Evolutionary conservation across 2,888 invertebrate genomes (phyloP), one percentile per base, ranked within the genome.

Genomic region (Meiosimyza platycephala): DNA sequence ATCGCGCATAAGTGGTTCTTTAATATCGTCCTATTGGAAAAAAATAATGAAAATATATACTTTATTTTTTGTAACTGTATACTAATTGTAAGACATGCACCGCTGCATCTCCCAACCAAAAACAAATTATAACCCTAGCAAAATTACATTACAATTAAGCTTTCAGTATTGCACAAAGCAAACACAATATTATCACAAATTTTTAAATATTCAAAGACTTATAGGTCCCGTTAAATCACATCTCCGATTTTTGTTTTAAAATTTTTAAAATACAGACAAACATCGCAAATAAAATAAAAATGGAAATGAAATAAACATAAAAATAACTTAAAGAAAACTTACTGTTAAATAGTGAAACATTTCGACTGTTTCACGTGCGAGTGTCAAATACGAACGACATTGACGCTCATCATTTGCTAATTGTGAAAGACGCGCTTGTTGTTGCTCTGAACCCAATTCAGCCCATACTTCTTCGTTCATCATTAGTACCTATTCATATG

Each of bases 261-360:
- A 28, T 2, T 28, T 28, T 28, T 28, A 28, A 28, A 28, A 28
- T 4, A 28, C 28, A 7, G 9, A 9, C 9, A 28, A 28, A 40
- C 40, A 40, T 40, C 40, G 40, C 9, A 40, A 40, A 40, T 40
- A 40, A 40, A 7, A 40, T 40, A 40, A 40, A 40, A n/a, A 40
- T 6, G 18, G 15, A 22, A 28, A 65, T 28, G 16, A 22, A 11
- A 33, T 54, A 16, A 28, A 55, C 15, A 40, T 66, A 50, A 48
- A 22, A 54, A 18, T n/a, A 6, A 12, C 18, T 48, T 67, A n/a
- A 5, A 15, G 11, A 48, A 22, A 33, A 68, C 81, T 80, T 75
- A 87, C 94, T 22, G 98, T 98, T 80, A 99, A 90, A 88, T 98
- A 98, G 86, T 97, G 95, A 86, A 99, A 94, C 97, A 99, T 97